These are phyloP conservation scores for Cryptus armator DNA, from an alignment of 2,888 invertebrate genomes.

Conservation along the genomic window DNA sequence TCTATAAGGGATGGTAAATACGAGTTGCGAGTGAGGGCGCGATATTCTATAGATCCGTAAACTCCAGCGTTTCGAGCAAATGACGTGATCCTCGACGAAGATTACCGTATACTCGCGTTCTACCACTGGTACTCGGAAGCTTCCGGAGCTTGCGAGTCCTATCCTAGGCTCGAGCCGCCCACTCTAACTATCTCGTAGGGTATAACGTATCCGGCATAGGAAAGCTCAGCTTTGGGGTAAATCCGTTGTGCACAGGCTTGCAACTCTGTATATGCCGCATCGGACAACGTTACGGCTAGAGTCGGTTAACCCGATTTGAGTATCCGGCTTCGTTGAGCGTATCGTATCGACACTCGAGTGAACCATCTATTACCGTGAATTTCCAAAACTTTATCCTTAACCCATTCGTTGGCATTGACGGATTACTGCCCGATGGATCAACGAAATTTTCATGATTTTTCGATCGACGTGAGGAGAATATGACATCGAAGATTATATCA, in stretches of 20 bases:
- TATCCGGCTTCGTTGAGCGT: background rate
- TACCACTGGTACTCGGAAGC: background rate
- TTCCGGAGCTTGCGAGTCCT: conserved; percentile 14
- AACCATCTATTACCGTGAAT: background rate
- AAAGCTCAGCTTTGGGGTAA: conserved; percentile 37
- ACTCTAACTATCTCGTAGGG: background rate
- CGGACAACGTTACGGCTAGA: conserved; percentile 20
- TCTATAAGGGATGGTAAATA: background rate
- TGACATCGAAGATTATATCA: no score
- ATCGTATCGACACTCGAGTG: background rate
- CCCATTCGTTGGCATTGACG: background rate
- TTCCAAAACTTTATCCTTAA: background rate
- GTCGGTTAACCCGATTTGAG: conserved; percentile 19
- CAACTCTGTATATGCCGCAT: background rate
- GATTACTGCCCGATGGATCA: background rate
- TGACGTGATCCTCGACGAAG: conserved; percentile 44
- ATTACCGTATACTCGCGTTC: conserved; percentile 52
- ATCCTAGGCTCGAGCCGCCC: conserved; percentile 13
- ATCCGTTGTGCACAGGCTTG: conserved; percentile 18
- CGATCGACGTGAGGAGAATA: background rate
- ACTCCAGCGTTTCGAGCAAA: conserved; percentile 24
- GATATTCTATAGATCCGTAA: conserved; percentile 20
- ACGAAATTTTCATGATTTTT: background rate
- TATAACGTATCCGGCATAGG: background rate
- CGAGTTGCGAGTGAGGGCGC: background rate